Evolutionary conservation across 2,888 invertebrate species (phyloP), one percentile per base, ranked within the genome.

Genomic region (Idaea biselata): DNA sequence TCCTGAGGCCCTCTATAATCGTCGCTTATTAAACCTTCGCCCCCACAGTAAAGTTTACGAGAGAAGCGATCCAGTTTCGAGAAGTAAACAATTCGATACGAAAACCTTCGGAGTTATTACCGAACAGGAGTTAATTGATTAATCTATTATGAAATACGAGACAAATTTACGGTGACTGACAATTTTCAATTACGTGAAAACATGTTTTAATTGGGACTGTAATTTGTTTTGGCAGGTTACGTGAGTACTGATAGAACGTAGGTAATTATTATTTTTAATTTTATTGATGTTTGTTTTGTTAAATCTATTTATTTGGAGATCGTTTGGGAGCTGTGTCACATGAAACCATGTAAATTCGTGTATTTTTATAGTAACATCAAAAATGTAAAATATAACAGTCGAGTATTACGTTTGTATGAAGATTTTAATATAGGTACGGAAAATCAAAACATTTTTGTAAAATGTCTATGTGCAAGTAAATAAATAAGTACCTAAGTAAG

Each of bases 11-110:
- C 77, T 82, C 77, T 77, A 78, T 87, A 88, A 86, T 86, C 82
- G 84, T 79, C 82, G 77, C 80, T 87, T 87, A 87, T 88, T 83
- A 83, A 84, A 78, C 82, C 76, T 77, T 70, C 80, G 68, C 84
- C 44, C 85, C 86, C 73, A 75, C 73, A 73, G 74, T 67, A 77
- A 80, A 79, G 78, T 81, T 81, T 77, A 78, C 74, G 70, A 73
- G 73, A 78, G 73, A 78, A 78, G 78, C 77, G 77, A 79, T 81
- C 80, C 76, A 79, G 76, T 81, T 81, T 77, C 78, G 68, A 74
- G 71, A 72, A 80, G 79, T 78, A 82, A 86, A 84, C 80, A 84
- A 80, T 81, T 80, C 76, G 74, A 79, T 80, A 67, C 68, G 64
- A 77, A 25, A 79, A 70, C 78, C 76, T 68, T 60, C 62, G 65